phyloP scores from a whole-genome alignment of 2,888 invertebrate species.

The Augiades crinisus region DNA sequence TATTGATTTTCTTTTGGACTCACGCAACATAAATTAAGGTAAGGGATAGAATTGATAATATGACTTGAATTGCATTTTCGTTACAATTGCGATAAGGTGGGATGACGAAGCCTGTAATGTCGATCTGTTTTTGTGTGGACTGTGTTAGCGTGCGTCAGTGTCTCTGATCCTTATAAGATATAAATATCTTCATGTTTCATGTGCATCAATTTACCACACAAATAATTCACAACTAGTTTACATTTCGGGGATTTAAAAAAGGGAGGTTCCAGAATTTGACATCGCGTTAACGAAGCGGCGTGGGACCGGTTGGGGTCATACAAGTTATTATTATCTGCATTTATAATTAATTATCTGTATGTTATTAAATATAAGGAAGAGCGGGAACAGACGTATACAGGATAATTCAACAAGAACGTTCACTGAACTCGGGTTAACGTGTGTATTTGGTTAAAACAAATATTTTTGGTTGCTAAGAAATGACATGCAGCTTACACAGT shows the following conservation, averaged over 20 bases:
- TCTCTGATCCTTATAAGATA: slow-evolving; percentile 39
- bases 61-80: slow-evolving; percentile 27
- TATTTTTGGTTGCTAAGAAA: background rate
- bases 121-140: slow-evolving; percentile 45
- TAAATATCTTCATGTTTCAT: slow-evolving; percentile 42
- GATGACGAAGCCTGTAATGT: slow-evolving; percentile 60
- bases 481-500: background rate
- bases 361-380: background rate
- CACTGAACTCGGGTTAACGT: no score
- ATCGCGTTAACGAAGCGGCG: slow-evolving; percentile 33
- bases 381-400: background rate
- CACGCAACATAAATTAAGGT: slow-evolving; percentile 33
- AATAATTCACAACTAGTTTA: background rate
- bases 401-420: background rate
- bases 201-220: slow-evolving; percentile 14
- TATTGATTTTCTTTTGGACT: slow-evolving; percentile 35
- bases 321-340: background rate
- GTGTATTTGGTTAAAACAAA: background rate
- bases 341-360: background rate
- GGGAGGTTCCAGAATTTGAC: slow-evolving; percentile 39
- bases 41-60: slow-evolving; percentile 28
- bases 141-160: slow-evolving; percentile 40
- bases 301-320: slow-evolving; percentile 9
- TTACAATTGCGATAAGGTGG: slow-evolving; percentile 39
- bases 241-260: slow-evolving; percentile 8